Conservation (phyloP, 2,888 invertebrate genomes). For the Sarcophaga variegata region DNA sequence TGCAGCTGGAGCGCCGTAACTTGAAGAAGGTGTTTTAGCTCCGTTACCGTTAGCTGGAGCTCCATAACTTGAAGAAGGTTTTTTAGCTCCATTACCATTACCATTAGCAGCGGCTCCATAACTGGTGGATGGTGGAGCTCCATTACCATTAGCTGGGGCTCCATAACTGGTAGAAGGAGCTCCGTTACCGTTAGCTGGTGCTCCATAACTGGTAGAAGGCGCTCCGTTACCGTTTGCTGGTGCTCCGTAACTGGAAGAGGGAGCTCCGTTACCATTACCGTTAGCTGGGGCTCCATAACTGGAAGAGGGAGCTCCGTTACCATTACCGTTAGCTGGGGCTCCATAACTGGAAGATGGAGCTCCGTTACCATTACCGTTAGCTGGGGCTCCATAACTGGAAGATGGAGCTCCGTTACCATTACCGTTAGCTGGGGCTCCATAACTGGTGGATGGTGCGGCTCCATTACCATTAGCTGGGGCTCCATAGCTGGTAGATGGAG, state of each 20-base stretch:
- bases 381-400: conserved; percentile 70
- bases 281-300: conserved; percentile 82
- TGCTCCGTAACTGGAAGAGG: conserved; percentile 76
- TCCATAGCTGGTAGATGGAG: conserved; percentile 65
- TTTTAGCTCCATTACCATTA: conserved; percentile 5
- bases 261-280: background rate
- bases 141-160: conserved; percentile 50
- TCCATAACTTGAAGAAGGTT: conserved; percentile 70
- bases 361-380: conserved; percentile 82
- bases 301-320: conserved; percentile 79
- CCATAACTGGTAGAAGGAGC: conserved; percentile 70
- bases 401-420: conserved; percentile 69
- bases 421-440: conserved; percentile 64
- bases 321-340: conserved; percentile 76
- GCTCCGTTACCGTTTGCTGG: conserved; percentile 61
- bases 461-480: conserved; percentile 53
- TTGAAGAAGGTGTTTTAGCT: conserved; percentile 62
- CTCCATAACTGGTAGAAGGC: conserved; percentile 77
- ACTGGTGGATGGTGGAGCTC: conserved; percentile 65
- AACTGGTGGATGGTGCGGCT: conserved; percentile 67
- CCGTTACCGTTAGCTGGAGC: conserved; percentile 44
- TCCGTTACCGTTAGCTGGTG: conserved; percentile 68
- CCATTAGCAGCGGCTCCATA: conserved; percentile 67
- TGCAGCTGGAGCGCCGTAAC: conserved; percentile 70
- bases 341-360: conserved; percentile 79